A percentile compares a stretch with the other conserved stretches of the same genome.
These are phyloP conservation scores for Drosophila longiperda DNA, from an alignment of 2,888 invertebrate species.

Conservation along the genomic window DNA sequence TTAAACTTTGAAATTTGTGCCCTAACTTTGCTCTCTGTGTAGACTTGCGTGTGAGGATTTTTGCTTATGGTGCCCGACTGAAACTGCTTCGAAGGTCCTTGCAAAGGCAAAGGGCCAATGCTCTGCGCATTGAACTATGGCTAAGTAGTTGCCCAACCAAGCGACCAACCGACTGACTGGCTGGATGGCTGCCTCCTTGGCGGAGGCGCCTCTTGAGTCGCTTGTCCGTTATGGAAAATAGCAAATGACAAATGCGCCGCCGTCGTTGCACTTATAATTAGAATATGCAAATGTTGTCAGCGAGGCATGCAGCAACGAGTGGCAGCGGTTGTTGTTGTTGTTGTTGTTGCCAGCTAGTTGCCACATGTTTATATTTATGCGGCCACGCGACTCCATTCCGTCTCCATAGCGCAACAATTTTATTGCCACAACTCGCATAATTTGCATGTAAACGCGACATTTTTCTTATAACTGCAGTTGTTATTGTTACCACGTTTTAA, in stretches of 20 bases:
- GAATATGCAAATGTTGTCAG: constrained; percentile 79
- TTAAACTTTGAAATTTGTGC: neutral
- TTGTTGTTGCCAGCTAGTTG: constrained; percentile 39
- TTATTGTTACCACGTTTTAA: constrained; percentile 51
- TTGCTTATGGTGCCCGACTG: constrained; percentile 23
- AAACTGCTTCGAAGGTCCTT: constrained; percentile 75
- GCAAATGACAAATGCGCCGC: constrained; percentile 73
- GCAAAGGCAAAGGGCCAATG: constrained; percentile 83
- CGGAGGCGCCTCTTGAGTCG: constrained; percentile 45
- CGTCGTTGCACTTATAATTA: constrained; percentile 71
- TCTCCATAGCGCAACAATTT: constrained; percentile 56
- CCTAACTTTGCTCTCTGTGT: neutral
- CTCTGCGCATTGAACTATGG: constrained; percentile 79
- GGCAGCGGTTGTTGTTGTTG: constrained; percentile 2
- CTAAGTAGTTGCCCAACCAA: constrained; percentile 55
- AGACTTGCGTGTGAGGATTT: constrained; percentile 11
- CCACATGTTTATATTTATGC: constrained; percentile 81
- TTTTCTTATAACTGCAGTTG: constrained; percentile 68
- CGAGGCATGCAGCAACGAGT: constrained; percentile 48
- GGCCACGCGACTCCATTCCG: constrained; percentile 41
- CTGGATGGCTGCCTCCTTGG: constrained; percentile 14
- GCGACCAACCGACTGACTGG: constrained; percentile 2
- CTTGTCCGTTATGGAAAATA: constrained; percentile 74
- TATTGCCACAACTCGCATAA: constrained; percentile 77
- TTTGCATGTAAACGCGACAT: constrained; percentile 83